Base-by-base conservation (phyloP, 2,888 invertebrate genomes). In the Apomyelois bistriatella region DNA sequence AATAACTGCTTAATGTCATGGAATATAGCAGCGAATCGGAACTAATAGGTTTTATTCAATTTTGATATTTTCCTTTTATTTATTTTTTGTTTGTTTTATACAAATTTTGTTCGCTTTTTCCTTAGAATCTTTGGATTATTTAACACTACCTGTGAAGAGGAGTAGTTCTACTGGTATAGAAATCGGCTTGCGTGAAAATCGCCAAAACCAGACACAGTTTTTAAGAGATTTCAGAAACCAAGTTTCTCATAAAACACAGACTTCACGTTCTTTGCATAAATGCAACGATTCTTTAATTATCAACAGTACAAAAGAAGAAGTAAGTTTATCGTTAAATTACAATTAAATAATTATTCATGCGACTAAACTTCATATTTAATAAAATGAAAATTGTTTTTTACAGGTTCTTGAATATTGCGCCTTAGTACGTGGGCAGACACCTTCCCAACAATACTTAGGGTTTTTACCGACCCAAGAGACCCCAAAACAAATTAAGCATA, bases 61-160 rank as follows among this genome's bases (percentile, higher is more conserved):
- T 53, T 54, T 47, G 42, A 56, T 55, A 58, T 59, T 64, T 22
- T 57, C 47, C 49, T 22, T 16, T 38, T 32, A 58, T 54, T 55
- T 37, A 48, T 48, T 58, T 57, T 55, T 48, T 48, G 22, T 59
- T 56, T 54, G 53, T 59, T 57, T 53, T 54, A 53, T 47, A 57
- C 58, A 35, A 49, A 62, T 72, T 70, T 61, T 64, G 61, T 65
- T 67, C 64, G 66, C 66, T 64, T 65, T 72, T 76, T 72, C 68
- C 77, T 61, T 81, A 86, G 85, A 80, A 65, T 74, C 75, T 12
- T 66, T 84, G 66, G 75, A 82, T 54, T 74, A 72, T 59, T 62
- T 81, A 52, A 72, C 74, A 66, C 79, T 76, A 9, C 72, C 79
- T 16, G 71, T 76, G 41, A 76, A 73, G 62, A 74, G 74, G 60